Conservation (phyloP, 1,140 invertebrate species). For the Lethocerus indicus region DNA sequence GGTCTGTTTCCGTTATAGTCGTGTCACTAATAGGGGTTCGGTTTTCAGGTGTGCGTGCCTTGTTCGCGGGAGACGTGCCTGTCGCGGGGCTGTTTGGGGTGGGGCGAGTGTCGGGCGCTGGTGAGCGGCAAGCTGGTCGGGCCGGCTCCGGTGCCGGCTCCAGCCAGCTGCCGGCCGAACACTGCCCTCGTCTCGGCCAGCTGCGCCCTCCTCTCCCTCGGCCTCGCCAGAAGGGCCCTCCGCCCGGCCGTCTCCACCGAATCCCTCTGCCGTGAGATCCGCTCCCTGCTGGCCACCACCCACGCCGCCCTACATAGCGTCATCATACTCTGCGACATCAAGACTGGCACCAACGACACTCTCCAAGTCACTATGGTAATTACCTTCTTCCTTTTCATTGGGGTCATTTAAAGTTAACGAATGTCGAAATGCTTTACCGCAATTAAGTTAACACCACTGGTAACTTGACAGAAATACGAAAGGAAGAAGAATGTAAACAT, state of each 20-base stretch:
- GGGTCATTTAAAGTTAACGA: not conserved
- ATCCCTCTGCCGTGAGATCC: slow-evolving; percentile 44
- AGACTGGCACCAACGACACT: slow-evolving; percentile 57
- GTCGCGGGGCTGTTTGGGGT: slow-evolving; percentile 52
- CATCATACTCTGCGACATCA: slow-evolving; percentile 64
- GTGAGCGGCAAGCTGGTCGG: slow-evolving; percentile 54
- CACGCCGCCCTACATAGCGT: slow-evolving; percentile 32
- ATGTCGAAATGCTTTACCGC: not conserved
- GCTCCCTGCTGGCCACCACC: slow-evolving; percentile 42
- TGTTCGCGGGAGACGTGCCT: slow-evolving; percentile 57
- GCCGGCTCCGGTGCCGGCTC: slow-evolving; percentile 52
- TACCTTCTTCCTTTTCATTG: slow-evolving; percentile 13
- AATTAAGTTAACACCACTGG: not conserved
- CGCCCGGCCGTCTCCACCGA: slow-evolving; percentile 52
- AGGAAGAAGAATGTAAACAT: too few relatives aligned
- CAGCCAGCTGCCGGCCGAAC: slow-evolving; percentile 64
- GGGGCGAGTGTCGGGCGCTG: slow-evolving; percentile 64
- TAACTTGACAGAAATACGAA: too few relatives aligned
- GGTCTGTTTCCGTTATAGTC: too few relatives aligned
- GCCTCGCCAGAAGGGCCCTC: slow-evolving; percentile 37
- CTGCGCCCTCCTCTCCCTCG: slow-evolving; percentile 55
- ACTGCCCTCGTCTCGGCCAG: slow-evolving; percentile 42
- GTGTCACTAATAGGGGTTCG: too few relatives aligned
- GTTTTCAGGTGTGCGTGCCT: slow-evolving; percentile 51
- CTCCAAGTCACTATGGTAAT: slow-evolving; percentile 75